A percentile compares a stretch with the other conserved stretches of the same genome.
phyloP scores from a whole-genome alignment of 2,797 vertebrate species.

The Lepidocolaptes lacrymiger region DNA sequence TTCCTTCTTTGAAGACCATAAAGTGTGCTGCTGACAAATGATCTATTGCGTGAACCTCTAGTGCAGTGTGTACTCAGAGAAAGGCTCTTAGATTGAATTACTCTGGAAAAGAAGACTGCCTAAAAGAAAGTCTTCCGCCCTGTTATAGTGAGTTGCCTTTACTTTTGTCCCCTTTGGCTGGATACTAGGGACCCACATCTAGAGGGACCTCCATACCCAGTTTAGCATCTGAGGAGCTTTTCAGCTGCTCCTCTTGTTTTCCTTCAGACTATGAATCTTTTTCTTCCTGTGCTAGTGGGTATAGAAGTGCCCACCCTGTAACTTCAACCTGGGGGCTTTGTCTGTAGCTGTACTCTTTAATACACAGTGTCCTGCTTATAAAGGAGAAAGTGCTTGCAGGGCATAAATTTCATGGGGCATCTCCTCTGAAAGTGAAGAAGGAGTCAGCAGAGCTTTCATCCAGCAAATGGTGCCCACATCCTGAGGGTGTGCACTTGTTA shows the following conservation, averaged over 20 bases:
- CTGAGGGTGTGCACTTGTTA: not conserved
- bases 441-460: not conserved
- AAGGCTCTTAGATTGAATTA: not conserved
- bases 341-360: not conserved
- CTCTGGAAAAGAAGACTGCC: not conserved
- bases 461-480: not conserved
- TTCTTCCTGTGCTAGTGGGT: not conserved
- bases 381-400: not conserved
- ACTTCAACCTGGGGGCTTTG: not conserved
- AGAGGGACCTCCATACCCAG: not conserved
- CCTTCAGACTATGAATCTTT: not conserved
- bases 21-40: not conserved
- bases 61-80: not conserved
- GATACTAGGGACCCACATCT: not conserved
- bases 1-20: not conserved
- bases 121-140: not conserved
- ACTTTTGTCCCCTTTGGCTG: not conserved
- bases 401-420: not conserved
- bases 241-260: not conserved
- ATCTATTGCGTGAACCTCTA: not conserved
- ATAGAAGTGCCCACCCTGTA: not conserved
- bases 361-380: not conserved
- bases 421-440: not conserved
- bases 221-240: not conserved
- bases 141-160: not conserved